Evolutionary conservation across 1,140 invertebrate species (phyloP).

Genomic region (Bombus waltoni): DNA sequence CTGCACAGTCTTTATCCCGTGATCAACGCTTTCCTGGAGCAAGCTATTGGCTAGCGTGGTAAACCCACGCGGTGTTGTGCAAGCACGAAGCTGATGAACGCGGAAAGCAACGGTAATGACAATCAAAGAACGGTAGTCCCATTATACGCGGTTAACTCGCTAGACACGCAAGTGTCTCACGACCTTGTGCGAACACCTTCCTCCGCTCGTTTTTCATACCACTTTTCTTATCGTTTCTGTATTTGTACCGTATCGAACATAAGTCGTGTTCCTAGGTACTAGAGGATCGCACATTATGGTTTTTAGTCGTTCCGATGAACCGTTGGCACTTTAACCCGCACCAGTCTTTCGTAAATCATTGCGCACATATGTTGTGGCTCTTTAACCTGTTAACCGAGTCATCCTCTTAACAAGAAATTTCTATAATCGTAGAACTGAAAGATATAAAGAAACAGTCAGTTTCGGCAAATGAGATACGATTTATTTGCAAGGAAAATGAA

Average conservation of each 20-base stretch:
- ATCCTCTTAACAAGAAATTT: background rate
- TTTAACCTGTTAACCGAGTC: conserved; percentile 1
- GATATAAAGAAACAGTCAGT: too few relatives aligned
- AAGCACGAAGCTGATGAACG: conserved; percentile 62
- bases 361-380: background rate
- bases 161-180: conserved; percentile 71
- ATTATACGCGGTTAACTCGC: conserved; percentile 68
- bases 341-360: background rate
- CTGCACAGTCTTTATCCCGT: conserved; percentile 50
- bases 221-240: conserved; percentile 33
- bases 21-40: conserved; percentile 54
- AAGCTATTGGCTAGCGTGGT: conserved; percentile 25
- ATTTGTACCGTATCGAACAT: background rate
- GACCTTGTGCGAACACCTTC: conserved; percentile 76
- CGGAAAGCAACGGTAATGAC: conserved; percentile 75
- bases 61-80: conserved; percentile 49
- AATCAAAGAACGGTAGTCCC: conserved; percentile 69
- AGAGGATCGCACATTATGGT: background rate
- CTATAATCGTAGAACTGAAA: background rate
- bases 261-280: background rate
- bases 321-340: background rate
- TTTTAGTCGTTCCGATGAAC: background rate
- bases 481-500: too few relatives aligned
- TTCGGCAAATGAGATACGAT: too few relatives aligned
- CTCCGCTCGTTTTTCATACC: conserved; percentile 33